phyloP scores from a whole-genome alignment of 2,113 vertebrate genomes.

The Oncorhynchus clarkii region DNA sequence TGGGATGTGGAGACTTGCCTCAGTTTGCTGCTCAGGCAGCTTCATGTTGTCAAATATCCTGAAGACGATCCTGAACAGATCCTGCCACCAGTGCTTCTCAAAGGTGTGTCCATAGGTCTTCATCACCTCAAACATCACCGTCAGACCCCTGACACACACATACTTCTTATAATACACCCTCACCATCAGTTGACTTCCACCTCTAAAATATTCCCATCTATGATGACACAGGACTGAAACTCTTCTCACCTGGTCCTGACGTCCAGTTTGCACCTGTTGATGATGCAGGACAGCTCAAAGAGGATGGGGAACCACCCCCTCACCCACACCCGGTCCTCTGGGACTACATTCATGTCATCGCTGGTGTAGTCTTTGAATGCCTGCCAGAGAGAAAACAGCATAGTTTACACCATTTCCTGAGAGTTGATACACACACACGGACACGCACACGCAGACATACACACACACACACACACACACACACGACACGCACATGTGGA shows the following conservation, averaged over 20 bases:
- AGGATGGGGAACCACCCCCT: slow-evolving; percentile 99
- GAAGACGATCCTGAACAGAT: slow-evolving; percentile 98
- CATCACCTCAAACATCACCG: slow-evolving; percentile 99
- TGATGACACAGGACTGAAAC: background rate
- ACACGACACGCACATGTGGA: background rate
- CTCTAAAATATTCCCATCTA: background rate
- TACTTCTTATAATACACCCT: background rate
- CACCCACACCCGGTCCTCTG: slow-evolving; percentile 98
- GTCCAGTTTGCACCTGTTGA: slow-evolving; percentile 99
- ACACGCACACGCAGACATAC: too few species aligned
- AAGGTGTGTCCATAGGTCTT: slow-evolving; percentile 98
- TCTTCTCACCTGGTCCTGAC: slow-evolving; percentile 94
- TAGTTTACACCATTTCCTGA: slow-evolving; percentile 21
- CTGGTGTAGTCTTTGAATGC: slow-evolving; percentile 98
- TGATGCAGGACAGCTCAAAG: slow-evolving; percentile 98
- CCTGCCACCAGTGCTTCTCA: slow-evolving; percentile 99
- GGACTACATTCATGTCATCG: slow-evolving; percentile 97
- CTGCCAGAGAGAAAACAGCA: slow-evolving; percentile 67
- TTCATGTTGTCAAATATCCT: slow-evolving; percentile 99
- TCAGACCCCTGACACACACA: slow-evolving; percentile 83
- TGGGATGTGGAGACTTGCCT: slow-evolving; percentile 69
- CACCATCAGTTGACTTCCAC: background rate
- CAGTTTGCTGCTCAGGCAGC: slow-evolving; percentile 96
- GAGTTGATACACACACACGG: background rate
- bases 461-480: background rate